These are phyloP conservation scores for Leptodirus hochenwartii DNA, from an alignment of 2,888 invertebrate genomes.

Conservation along the genomic window DNA sequence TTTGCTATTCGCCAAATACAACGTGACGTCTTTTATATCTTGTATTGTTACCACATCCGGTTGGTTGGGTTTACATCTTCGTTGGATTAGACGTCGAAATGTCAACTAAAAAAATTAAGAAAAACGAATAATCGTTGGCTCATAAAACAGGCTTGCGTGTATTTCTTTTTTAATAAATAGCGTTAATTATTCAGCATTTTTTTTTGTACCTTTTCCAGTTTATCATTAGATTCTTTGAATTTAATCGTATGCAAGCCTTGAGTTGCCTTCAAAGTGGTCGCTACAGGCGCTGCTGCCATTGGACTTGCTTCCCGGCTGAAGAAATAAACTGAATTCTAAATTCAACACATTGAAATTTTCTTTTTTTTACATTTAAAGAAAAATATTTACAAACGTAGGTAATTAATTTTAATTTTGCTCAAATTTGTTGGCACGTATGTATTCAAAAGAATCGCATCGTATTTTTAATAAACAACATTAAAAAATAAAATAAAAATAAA, in stretches of 20 bases:
- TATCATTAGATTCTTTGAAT: constrained; percentile 34
- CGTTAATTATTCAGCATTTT: neutral
- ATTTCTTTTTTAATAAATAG: neutral
- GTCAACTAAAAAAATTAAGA: constrained; percentile 30
- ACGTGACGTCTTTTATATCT: constrained; percentile 40
- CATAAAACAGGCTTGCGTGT: too few species aligned
- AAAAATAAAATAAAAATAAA: constrained; percentile 1
- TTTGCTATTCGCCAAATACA: constrained; percentile 33
- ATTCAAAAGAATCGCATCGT: constrained; percentile 22
- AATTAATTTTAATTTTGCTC: too few species aligned
- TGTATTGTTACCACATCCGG: constrained; percentile 38
- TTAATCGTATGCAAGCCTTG: constrained; percentile 28
- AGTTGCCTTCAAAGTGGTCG: too few species aligned
- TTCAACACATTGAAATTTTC: too few species aligned
- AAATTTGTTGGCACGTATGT: constrained; percentile 16
- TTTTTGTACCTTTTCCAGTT: constrained; percentile 30
- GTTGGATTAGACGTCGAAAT: constrained; percentile 37
- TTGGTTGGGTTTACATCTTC: constrained; percentile 34
- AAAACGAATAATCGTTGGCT: too few species aligned
- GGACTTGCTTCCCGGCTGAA: too few species aligned
- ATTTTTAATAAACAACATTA: constrained; percentile 7
- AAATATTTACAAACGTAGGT: too few species aligned
- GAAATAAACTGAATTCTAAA: too few species aligned
- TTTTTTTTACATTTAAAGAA: too few species aligned
- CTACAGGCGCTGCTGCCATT: too few species aligned